These are phyloP conservation scores for Notothenia rossii DNA, from an alignment of 2,113 vertebrate genomes.

Conservation along the genomic window DNA sequence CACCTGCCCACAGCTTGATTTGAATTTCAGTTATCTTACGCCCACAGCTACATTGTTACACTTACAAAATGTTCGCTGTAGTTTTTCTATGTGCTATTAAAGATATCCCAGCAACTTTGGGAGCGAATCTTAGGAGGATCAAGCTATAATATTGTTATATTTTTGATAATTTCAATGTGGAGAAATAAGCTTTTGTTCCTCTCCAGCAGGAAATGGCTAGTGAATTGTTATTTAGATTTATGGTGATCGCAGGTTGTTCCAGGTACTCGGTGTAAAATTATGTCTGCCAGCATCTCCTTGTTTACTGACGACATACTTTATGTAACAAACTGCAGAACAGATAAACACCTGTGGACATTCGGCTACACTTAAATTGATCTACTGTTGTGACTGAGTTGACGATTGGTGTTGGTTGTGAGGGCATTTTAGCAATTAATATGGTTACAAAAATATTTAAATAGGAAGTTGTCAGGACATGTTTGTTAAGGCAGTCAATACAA, in stretches of 20 bases:
- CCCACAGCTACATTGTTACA: background rate
- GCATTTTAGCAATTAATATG: conserved; percentile 10
- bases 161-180: background rate
- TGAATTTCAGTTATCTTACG: conserved; percentile 9
- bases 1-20: conserved; percentile 5
- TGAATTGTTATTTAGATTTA: conserved; percentile 21
- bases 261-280: conserved; percentile 41
- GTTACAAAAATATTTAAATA: conserved; percentile 57
- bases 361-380: background rate
- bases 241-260: conserved; percentile 8
- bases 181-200: conserved; percentile 1
- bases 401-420: background rate
- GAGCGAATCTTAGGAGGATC: conserved; percentile 1
- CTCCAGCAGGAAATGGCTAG: conserved; percentile 3
- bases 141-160: background rate
- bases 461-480: conserved; percentile 12
- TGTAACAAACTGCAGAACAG: conserved; percentile 2
- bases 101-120: conserved; percentile 3
- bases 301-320: conserved; percentile 8
- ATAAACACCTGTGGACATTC: background rate
- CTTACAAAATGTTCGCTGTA: background rate
- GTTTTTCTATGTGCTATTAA: conserved; percentile 5
- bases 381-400: conserved; percentile 8
- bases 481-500: conserved; percentile 28
- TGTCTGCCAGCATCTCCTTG: conserved; percentile 20